Evolutionary conservation across 2,888 invertebrate species (phyloP), one percentile per base, ranked within the genome.

Genomic region (Chesias legatella): DNA sequence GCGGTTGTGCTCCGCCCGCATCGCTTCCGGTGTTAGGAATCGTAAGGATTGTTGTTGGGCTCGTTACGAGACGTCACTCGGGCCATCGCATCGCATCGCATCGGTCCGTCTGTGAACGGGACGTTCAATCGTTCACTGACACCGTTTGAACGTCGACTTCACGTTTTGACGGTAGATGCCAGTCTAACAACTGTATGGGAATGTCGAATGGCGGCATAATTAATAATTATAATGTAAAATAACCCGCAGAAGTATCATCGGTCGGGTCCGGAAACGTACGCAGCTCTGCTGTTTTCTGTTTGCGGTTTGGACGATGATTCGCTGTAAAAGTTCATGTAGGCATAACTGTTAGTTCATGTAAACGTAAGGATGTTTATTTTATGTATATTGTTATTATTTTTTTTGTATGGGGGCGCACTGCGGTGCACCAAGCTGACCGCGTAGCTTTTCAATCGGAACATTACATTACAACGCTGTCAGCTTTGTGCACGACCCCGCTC

Each of bases 301-400:
- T 26, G 24, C n/a, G 23, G 13, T 20, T 33, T 27, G 45, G 23
- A 30, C 45, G 45, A 45, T 45, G 40, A 20, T 41, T 33, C 37
- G 20, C 74, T 70, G 64, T 66, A 69, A 76, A 73, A 71, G 78
- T 82, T 85, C 77, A 75, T 81, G 71, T 82, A 83, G 80, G 70
- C 69, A 70, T 83, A 83, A 84, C 79, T 82, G 84, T 84, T 84
- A 85, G 85, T 84, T 84, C 81, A 81, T 83, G 73, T 85, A 83
- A 84, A 67, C 77, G 69, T 86, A 85, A 80, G 84, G 84, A 83
- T 79, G 74, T 81, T 82, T 85, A 82, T 82, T 83, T 82, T 79
- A 81, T 64, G 64, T 79, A 76, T 81, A 73, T 73, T 73, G 70
- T 80, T 69, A 67, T n/a, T n/a, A n/a, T 40, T 25, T 32, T 37